These are phyloP conservation scores for Lymantria dispar DNA, from an alignment of 2,888 invertebrate genomes.

Conservation along the genomic window DNA sequence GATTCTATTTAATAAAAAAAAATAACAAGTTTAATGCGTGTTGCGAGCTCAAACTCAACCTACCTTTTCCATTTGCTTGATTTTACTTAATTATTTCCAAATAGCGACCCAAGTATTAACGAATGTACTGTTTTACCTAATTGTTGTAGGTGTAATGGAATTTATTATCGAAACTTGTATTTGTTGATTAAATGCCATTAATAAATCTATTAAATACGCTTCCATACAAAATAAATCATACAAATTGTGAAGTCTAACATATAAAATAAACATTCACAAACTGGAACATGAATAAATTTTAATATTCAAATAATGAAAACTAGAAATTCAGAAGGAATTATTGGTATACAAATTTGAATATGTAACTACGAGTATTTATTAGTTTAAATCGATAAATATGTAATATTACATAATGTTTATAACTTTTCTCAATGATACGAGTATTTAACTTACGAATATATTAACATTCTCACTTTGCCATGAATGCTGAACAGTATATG, in stretches of 20 bases:
- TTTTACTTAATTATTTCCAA: no score
- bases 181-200: conserved; percentile 44
- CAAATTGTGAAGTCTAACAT: conserved; percentile 52
- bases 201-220: conserved; percentile 52
- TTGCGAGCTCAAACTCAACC: no score
- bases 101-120: conserved; percentile 5
- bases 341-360: no score
- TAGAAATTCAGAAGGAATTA: neutral
- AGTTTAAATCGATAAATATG: no score
- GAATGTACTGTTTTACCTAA: conserved; percentile 14
- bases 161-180: conserved; percentile 36
- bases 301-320: conserved; percentile 34
- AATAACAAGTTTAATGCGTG: no score
- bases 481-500: no score
- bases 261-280: conserved; percentile 52
- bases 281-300: conserved; percentile 66
- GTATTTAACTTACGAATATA: neutral
- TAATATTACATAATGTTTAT: no score
- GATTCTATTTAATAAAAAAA: no score
- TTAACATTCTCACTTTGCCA: no score
- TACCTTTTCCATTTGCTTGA: no score
- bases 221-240: conserved; percentile 60
- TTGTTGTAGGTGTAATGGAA: conserved; percentile 24
- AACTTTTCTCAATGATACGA: no score
- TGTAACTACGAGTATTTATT: no score